Base-by-base conservation (phyloP, 2,888 invertebrate species). In the Agrotis ipsilon region DNA sequence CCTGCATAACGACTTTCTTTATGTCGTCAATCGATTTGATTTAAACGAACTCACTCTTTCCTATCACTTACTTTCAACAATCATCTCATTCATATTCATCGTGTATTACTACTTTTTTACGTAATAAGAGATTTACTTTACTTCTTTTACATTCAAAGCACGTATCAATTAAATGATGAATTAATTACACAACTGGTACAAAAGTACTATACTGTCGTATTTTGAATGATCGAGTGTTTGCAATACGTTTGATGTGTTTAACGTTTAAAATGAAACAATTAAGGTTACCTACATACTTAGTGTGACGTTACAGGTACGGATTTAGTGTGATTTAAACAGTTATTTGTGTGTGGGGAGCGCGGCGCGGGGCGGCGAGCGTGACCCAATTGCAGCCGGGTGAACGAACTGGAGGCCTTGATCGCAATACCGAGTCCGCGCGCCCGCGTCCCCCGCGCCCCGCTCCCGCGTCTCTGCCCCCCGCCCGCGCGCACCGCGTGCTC, bases 401-500 rank as follows among this genome's bases (percentile, higher is more conserved):
- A 96, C 95, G 96, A 96, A 94, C 96, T 91, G 89, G 91, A 87
- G 96, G 96, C 96, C 96, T 96, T 96, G 96, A 95, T 96, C 96
- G 96, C 96, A 96, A 96, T 96, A 94, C 92, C 87, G 91, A 86
- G 81, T 75, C 84, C 86, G 88, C 89, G 87, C 84, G 81, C 81
- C 82, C 83, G 80, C 87, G 76, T 85, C 72, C 82, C 82, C 83
- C 85, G 69, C 86, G 55, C 83, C 75, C 54, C 76, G 24, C 80
- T 39, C 39, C 1, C 13, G 3, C 27, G 21, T 32, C 73, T 45
- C 75, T 39, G 66, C 68, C 72, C 58, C 64, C 81, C n/a, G 18
- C 16, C 57, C 68, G 55, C 80, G 27, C 68, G 59, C 60, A 62
- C 86, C 82, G 75, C 87, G 72, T 79, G 80, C 86, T 60, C 54